Percentiles rank a stretch among this genome's conserved stretches.
Conservation (phyloP, 23 tunicate genomes). For the Botrylloides violaceus region DNA sequence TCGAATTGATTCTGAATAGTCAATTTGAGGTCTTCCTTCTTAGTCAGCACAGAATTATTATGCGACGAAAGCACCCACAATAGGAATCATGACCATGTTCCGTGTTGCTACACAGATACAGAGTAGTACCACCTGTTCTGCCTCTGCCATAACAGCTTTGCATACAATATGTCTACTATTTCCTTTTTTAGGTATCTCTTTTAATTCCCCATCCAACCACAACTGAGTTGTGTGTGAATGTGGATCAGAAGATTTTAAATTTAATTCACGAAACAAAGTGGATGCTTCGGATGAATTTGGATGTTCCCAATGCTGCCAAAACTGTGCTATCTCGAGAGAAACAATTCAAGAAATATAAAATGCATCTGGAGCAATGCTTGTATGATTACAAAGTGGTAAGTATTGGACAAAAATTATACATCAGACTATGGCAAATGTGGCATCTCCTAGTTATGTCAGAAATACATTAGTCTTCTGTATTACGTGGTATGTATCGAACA, state of each 20-base stretch:
- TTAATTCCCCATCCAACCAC: slow-evolving; percentile 32
- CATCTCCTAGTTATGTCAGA: too few relatives aligned
- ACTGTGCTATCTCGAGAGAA: slow-evolving; percentile 38
- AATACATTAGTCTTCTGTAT: too few relatives aligned
- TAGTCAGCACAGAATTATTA: too few relatives aligned
- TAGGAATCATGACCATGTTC: too few relatives aligned
- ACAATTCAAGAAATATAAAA: slow-evolving; percentile 70
- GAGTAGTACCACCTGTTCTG: too few relatives aligned
- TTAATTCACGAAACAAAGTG: slow-evolving; percentile 76
- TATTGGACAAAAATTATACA: not conserved
- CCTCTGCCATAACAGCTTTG: too few relatives aligned
- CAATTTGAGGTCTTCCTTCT: too few relatives aligned
- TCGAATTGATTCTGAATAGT: too few relatives aligned
- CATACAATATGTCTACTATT: not conserved
- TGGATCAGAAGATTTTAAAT: slow-evolving; percentile 45
- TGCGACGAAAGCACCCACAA: too few relatives aligned
- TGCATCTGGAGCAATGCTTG: slow-evolving; percentile 75
- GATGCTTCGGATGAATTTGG: slow-evolving; percentile 79
- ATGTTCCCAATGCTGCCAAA: slow-evolving; percentile 76
- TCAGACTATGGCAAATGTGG: not conserved
- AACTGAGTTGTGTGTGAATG: slow-evolving; percentile 64
- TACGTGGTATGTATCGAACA: too few relatives aligned
- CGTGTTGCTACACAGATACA: too few relatives aligned
- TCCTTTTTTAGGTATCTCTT: slow-evolving; percentile 8
- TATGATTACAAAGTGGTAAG: slow-evolving; percentile 57